Evolutionary conservation across 2,797 vertebrate genomes (phyloP).

Genomic region (Eremophila alpestris): DNA sequence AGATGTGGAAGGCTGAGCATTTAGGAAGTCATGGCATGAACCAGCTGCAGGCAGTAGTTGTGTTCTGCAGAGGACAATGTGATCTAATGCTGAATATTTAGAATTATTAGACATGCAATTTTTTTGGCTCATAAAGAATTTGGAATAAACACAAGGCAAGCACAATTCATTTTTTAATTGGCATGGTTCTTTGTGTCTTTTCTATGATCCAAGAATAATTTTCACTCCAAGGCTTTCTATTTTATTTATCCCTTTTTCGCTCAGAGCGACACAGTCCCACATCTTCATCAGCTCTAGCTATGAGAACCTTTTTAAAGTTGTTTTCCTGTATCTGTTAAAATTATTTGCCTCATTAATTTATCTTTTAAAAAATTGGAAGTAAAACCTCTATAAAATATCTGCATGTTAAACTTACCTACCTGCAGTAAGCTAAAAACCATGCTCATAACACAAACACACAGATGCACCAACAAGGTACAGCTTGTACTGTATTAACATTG

Average conservation of each 20-base stretch:
- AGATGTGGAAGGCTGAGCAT: not conserved
- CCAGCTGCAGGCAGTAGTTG: not conserved
- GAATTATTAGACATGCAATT: not conserved
- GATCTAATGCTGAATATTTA: not conserved
- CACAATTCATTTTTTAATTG: not conserved
- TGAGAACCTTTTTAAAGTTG: not conserved
- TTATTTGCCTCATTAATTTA: not conserved
- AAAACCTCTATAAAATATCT: not conserved
- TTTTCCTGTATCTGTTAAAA: not conserved
- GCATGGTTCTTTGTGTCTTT: not conserved
- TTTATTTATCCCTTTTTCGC: not conserved
- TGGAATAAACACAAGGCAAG: not conserved
- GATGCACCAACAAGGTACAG: not conserved
- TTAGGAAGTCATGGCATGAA: not conserved
- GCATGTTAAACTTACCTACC: not conserved
- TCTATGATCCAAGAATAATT: not conserved
- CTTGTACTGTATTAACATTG: not conserved
- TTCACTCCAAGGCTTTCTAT: not conserved
- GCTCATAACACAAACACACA: not conserved
- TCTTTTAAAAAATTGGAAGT: not conserved
- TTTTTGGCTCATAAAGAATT: not conserved
- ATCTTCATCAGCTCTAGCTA: not conserved
- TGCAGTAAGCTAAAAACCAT: not conserved
- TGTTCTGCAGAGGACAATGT: not conserved
- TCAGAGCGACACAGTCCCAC: rapidly evolving